Base-by-base conservation (phyloP, 2,797 vertebrate genomes). In the Poeciliopsis paucimaculata region DNA sequence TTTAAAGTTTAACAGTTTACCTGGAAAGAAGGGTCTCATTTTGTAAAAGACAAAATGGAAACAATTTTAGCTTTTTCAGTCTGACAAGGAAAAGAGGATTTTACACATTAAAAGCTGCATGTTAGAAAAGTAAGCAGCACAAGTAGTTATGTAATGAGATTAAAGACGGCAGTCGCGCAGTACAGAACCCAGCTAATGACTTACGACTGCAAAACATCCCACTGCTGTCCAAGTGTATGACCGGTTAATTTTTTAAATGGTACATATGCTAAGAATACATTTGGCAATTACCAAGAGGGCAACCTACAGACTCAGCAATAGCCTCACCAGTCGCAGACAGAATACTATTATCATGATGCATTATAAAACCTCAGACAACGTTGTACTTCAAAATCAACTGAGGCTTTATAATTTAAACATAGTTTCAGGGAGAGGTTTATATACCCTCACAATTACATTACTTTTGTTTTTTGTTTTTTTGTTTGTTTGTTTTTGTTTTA, bases 51-150 rank as follows among this genome's bases (percentile, higher is more conserved):
- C 70, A 46, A 49, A 26, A 81, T 13, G 11, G 26, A 53, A 80
- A 79, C 73, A 80, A 87, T 83, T 77, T 5, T 7, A 46, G 80
- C 81, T 85, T 83, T 86, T 89, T 80, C 83, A 74, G 75, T 16
- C 41, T 53, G 75, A 73, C 81, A 45, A 10, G 20, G 47, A 83
- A 41, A 41, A 72, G 78, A 86, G 80, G 71, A 76, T 51, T 80
- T 77, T 43, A 43, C 47, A 78, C 64, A 55, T 80, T 80, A 85
- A 13, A 77, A 85, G 82, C 55, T 20, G 31, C 9, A 10, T 7
- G 64, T 20, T 31, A 28, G 60, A 72, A 68, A 43, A 57, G 43
- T 76, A 43, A 2, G 26, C 46, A 36, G 57, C 46, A 70, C 11
- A n/a, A 73, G 79, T 51, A 31, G 80, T 86, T 85, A 83, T 43